Evolutionary conservation across 2,113 vertebrate species (phyloP).

Genomic region (Chamaetylas fuelleborni): DNA sequence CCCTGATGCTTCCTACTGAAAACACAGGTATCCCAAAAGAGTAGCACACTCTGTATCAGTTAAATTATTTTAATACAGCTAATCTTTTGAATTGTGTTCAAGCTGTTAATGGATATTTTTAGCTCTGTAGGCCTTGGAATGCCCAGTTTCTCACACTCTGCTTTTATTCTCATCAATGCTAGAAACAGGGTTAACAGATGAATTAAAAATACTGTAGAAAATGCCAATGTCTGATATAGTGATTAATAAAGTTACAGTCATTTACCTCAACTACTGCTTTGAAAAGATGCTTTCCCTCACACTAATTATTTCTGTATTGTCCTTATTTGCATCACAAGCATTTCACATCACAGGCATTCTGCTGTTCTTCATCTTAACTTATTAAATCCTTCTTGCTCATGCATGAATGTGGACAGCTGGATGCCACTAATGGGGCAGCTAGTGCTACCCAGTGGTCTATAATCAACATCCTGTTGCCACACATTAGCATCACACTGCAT

Average conservation of each 20-base stretch:
- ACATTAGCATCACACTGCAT: background rate
- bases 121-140: background rate
- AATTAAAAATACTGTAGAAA: background rate
- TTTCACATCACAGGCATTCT: conserved; percentile 33
- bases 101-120: background rate
- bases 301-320: conserved; percentile 22
- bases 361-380: conserved; percentile 11
- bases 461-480: conserved; percentile 29
- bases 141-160: background rate
- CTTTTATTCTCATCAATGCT: background rate
- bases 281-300: background rate
- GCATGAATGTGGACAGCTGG: conserved; percentile 38
- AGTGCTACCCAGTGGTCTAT: conserved; percentile 23
- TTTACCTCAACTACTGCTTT: background rate
- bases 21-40: background rate
- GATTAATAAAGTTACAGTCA: background rate
- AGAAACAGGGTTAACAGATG: background rate
- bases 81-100: background rate
- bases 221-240: background rate
- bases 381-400: conserved; percentile 19
- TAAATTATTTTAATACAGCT: background rate
- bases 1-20: background rate
- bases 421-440: background rate
- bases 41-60: background rate
- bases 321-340: conserved; percentile 11